phyloP scores from a whole-genome alignment of 2,888 invertebrate species.

The Phytoseiulus persimilis region DNA sequence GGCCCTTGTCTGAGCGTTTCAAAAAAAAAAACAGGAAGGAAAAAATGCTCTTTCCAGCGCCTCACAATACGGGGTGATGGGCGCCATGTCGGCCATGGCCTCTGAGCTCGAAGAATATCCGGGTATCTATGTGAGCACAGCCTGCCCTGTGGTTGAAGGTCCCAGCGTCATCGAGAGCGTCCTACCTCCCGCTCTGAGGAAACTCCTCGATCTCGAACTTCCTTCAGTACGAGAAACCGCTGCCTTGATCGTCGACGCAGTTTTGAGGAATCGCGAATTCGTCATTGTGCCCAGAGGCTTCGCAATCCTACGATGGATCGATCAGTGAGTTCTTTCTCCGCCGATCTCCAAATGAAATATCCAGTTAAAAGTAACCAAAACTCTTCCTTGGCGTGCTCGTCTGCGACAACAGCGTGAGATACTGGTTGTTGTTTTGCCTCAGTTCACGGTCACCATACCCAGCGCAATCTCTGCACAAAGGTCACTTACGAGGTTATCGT shows the following conservation, averaged over 20 bases:
- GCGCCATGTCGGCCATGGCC: slow-evolving; percentile 28
- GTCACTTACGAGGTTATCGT: background rate
- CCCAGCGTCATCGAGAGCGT: background rate
- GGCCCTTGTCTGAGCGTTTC: too few species aligned
- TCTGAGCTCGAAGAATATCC: slow-evolving; percentile 23
- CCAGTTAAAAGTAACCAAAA: too few species aligned
- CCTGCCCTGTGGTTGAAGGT: slow-evolving; percentile 11
- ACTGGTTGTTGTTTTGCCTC: background rate
- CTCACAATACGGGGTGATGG: background rate
- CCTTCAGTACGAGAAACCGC: slow-evolving; percentile 12
- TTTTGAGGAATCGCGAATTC: background rate
- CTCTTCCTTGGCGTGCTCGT: too few species aligned
- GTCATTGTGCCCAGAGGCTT: slow-evolving; percentile 9
- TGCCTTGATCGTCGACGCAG: background rate
- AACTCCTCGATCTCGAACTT: background rate
- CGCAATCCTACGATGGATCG: slow-evolving; percentile 7
- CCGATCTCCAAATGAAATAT: too few species aligned
- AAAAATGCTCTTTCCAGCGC: background rate
- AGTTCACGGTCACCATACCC: background rate
- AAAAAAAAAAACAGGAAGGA: too few species aligned
- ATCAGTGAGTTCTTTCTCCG: slow-evolving; percentile 9
- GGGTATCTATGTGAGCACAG: slow-evolving; percentile 12
- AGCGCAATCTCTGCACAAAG: background rate
- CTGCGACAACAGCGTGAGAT: background rate
- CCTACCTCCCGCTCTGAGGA: background rate